Base-by-base conservation (phyloP, 2,797 vertebrate genomes). In the Coilia nasus region DNA sequence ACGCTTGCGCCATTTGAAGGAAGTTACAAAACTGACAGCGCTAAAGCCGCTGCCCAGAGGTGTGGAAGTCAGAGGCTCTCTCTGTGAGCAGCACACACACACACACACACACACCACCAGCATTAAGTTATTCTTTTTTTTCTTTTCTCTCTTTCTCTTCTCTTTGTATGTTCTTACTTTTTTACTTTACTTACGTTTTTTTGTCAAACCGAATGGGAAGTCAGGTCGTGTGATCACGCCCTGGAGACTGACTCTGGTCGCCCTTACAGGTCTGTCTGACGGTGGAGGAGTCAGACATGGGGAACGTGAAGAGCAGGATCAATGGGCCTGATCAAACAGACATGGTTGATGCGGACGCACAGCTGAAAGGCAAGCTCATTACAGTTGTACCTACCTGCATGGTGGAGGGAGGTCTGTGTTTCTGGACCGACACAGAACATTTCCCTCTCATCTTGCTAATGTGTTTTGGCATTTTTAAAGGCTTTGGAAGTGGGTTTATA, bases 1-100 rank as follows among this genome's bases (percentile, higher is more conserved):
- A 83, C 80, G 82, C 82, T 84, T 54, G 64, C 84, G 86, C 84
- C 82, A 86, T 54, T 44, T 17, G 60, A 81, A 89, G 92, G 93
- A 93, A 91, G 90, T 92, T 86, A 81, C 80, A 87, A 86, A 85
- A 80, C 82, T 81, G 9, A 57, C 44, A 11, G 67, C 44, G 14
- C 35, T 59, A 62, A 0, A 82, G 83, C 50, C 54, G 15, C 6
- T 78, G 47, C 81, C 67, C 85, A 82, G 85, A 71, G 85, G 11
- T 81, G 82, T 71, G 46, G 44, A 21, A 56, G 25, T n/a, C n/a
- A 6, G 71, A 21, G 3, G 12, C 44, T 67, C 15, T 25, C 15
- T 3, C 7, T 54, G 9, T 14, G 14, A 54, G 7, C 50, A 54
- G 25, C 10, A 35, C 14, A 17, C 10, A 35, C 14, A 17, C 10